Conservation (phyloP, 2,113 vertebrate species). For the Phodopus roborovskii region DNA sequence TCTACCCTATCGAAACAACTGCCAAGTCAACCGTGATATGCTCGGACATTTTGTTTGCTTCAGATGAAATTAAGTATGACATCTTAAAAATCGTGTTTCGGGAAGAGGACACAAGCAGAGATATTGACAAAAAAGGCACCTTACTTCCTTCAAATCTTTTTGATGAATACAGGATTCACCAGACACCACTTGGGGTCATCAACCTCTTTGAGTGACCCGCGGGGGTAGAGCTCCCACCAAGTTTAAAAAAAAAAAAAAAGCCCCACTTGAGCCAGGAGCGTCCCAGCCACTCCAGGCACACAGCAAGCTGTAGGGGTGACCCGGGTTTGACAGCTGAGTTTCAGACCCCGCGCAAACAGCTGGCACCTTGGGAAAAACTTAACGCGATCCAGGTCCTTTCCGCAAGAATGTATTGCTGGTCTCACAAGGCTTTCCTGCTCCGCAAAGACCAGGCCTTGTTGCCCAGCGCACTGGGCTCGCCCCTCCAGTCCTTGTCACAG, state of each 20-base stretch:
- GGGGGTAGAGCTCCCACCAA: neutral
- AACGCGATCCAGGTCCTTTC: slow-evolving; percentile 46
- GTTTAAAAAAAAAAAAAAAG: slow-evolving; percentile 10
- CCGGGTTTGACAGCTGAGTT: slow-evolving; percentile 8
- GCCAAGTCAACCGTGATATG: slow-evolving; percentile 5
- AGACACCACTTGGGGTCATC: slow-evolving; percentile 51
- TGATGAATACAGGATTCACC: slow-evolving; percentile 31
- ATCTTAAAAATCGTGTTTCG: slow-evolving; percentile 30
- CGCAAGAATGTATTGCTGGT: slow-evolving; percentile 48
- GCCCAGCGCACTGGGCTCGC: neutral
- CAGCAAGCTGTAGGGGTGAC: neutral
- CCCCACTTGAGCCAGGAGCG: neutral
- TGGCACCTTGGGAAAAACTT: slow-evolving; percentile 66
- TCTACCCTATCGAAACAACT: neutral
- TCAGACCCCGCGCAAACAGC: neutral
- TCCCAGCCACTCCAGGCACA: neutral
- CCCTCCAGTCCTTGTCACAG: neutral
- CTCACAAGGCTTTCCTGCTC: slow-evolving; percentile 41
- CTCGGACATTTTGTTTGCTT: slow-evolving; percentile 42
- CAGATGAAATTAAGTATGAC: neutral
- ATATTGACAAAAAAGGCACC: slow-evolving; percentile 29
- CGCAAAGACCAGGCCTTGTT: slow-evolving; percentile 68
- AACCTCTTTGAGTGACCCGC: slow-evolving; percentile 46
- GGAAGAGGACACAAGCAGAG: neutral
- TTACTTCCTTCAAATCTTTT: slow-evolving; percentile 41